Base-by-base conservation (phyloP, 1,140 invertebrate genomes). In the Phocides pigmalion region DNA sequence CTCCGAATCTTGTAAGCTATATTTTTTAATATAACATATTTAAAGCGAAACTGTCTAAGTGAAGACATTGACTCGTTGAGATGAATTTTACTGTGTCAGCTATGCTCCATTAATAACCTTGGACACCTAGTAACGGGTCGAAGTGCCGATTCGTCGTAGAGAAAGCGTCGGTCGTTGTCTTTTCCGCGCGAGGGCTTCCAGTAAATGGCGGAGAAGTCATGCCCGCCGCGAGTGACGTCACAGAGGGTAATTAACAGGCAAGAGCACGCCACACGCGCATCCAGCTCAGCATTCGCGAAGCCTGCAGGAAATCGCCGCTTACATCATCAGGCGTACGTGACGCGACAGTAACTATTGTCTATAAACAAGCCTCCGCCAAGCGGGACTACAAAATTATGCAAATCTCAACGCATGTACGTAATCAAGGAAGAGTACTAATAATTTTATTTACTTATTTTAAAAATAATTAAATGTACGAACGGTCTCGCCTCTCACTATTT, bases 161-260 rank as follows among this genome's bases (percentile, higher is more conserved):
- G 84, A 88, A 85, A 88, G 81, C 82, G 68, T 58, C 85, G 86
- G 84, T 86, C 86, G 81, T 89, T 87, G 85, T 88, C 83, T 80
- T 87, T 87, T 88, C 81, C 84, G 79, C 84, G 81, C 81, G 80
- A 84, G 72, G 79, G 84, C 85, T 62, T 73, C 69, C 66, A 53
- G 66, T 87, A 88, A 32, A 90, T 86, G 76, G 77, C 72, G 69
- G 72, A 64, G 72, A 66, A 71, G 75, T 74, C 66, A 66, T 66
- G 64, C 70, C 76, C 76, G 22, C 72, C 72, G 70, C 71, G 51
- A 62, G 62, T 88, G 87, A 90, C 83, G 85, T 90, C 84, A 90
- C 44, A 64, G 46, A 56, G 65, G 74, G 72, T 86, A 88, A 87
- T 89, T 85, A 88, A 68, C 70, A 82, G 54, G 74, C 84, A 76